Conservation (phyloP, 2,888 invertebrate genomes). For the Exephanes ischioxanthus region DNA sequence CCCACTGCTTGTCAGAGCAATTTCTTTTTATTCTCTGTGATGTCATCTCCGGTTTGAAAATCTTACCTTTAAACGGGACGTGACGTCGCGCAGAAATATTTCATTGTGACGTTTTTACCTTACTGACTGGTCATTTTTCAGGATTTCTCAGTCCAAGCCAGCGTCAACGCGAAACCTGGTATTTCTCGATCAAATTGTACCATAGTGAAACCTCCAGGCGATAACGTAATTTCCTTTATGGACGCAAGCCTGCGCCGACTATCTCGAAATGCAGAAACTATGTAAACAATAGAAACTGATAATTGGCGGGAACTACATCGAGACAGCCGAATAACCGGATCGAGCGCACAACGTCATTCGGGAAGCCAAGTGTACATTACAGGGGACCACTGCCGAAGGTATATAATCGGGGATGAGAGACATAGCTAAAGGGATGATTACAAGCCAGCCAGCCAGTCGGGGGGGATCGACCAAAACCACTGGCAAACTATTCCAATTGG, state of each 20-base stretch:
- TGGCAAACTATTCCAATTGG: constrained; percentile 67
- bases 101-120: not conserved
- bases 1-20: no score
- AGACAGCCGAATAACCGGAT: constrained; percentile 56
- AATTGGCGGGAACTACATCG: constrained; percentile 36
- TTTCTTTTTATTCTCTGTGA: no score
- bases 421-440: constrained; percentile 54
- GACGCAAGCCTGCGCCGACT: constrained; percentile 10
- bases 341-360: constrained; percentile 45
- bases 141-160: not conserved
- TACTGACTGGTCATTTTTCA: not conserved
- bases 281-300: constrained; percentile 1
- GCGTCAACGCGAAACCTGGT: not conserved
- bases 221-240: not conserved
- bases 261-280: constrained; percentile 19
- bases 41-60: no score
- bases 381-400: constrained; percentile 39
- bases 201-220: not conserved
- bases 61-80: no score
- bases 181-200: not conserved
- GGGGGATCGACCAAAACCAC: constrained; percentile 60
- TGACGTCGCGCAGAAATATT: not conserved
- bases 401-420: constrained; percentile 32
- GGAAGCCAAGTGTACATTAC: constrained; percentile 57
- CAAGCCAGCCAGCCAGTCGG: constrained; percentile 41